Conservation (phyloP, 2,113 vertebrate genomes). For the Siniperca knerii region DNA sequence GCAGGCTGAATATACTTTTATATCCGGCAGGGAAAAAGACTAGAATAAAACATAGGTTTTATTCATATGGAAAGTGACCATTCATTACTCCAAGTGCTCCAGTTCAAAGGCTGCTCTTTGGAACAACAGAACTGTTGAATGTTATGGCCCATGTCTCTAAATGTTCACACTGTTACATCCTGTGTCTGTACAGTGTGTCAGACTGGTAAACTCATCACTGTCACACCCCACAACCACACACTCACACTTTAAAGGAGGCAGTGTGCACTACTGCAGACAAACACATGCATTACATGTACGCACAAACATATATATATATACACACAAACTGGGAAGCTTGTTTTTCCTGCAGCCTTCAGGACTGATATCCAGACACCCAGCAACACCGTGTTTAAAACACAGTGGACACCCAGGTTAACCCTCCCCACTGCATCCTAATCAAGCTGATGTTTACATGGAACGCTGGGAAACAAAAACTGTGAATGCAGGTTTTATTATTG, state of each 20-base stretch:
- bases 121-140: background rate
- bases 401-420: background rate
- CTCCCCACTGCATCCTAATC: conserved; percentile 32
- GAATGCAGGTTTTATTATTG: conserved; percentile 35
- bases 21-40: background rate
- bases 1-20: background rate
- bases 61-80: background rate
- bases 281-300: background rate
- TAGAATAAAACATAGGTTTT: background rate
- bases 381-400: background rate
- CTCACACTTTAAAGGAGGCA: conserved; percentile 24
- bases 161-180: conserved; percentile 15
- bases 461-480: background rate
- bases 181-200: conserved; percentile 8
- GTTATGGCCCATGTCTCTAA: background rate
- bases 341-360: conserved; percentile 1
- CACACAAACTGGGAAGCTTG: background rate
- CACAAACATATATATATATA: background rate
- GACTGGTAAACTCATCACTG: conserved; percentile 41
- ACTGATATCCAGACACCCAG: conserved; percentile 12
- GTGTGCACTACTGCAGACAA: background rate
- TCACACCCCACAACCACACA: conserved; percentile 26
- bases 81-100: background rate
- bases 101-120: background rate
- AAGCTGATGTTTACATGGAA: conserved; percentile 28